Base-by-base conservation (phyloP, 2,888 invertebrate genomes). In the Lymantria monacha region DNA sequence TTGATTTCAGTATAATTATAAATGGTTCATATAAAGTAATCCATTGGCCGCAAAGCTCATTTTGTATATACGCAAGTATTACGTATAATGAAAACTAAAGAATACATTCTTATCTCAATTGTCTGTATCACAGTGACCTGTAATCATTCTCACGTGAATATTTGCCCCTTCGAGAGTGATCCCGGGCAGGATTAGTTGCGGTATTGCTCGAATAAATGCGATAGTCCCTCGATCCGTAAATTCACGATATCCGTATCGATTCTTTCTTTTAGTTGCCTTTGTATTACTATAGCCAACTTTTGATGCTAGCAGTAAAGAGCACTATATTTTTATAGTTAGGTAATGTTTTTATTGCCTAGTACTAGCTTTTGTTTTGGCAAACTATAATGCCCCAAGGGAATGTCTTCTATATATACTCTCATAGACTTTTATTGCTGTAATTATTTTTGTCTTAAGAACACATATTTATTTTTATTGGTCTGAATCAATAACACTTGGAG, bases 141-240 rank as follows among this genome's bases (percentile, higher is more conserved):
- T 33, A 33, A 33, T 33, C 33, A 33, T 33, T 33, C 9, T 33
- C 33, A 33, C 33, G 10, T 33, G 33, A 33, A 33, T 10, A 33
- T 10, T 33, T 33, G 9, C 33, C 33, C 33, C 33, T 30, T 50
- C 48, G 42, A 50, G 33, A 33, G 9, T 33, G 33, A 33, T 48
- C 33, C 44, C 38, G 9, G 33, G 9, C 9, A 33, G 33, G 33
- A 33, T 33, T 33, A 33, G 33, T 33, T 33, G 10, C 33, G 33
- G 33, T 33, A 33, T 33, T 33, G 33, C 9, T 8, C 33, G 9
- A 8, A 33, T 10, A 33, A 33, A 9, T 33, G 7, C 33, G 33
- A 33, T 33, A 33, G 33, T 33, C 33, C 33, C 33, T 33, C 33
- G 33, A 33, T 10, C 33, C 33, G 33, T 33, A 33, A 33, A 33